Evolutionary conservation across 2,113 vertebrate species (phyloP).

Genomic region (Notiomystis cincta): DNA sequence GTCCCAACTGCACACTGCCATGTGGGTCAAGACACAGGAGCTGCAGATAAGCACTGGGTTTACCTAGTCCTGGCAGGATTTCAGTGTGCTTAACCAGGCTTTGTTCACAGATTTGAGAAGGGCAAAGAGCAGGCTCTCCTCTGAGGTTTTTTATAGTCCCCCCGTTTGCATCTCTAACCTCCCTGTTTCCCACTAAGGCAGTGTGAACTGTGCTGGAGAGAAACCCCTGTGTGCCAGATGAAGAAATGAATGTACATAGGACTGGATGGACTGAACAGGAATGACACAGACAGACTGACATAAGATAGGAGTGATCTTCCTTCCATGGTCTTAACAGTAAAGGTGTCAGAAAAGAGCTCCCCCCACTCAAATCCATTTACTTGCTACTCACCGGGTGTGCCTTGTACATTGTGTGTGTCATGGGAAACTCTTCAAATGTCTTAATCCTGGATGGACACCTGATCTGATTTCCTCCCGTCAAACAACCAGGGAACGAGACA

Average conservation of each 20-base stretch:
- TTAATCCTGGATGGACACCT: constrained; percentile 84
- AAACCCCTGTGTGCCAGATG: not conserved
- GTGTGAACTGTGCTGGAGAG: not conserved
- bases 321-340: not conserved
- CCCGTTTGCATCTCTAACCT: not conserved
- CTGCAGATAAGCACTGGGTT: not conserved
- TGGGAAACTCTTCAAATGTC: constrained; percentile 92
- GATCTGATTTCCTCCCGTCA: constrained; percentile 81
- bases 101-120: not conserved
- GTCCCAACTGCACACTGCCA: not conserved
- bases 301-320: not conserved
- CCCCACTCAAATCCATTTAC: not conserved
- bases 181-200: not conserved
- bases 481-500: constrained; percentile 86
- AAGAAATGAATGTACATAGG: not conserved
- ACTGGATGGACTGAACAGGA: constrained; percentile 10
- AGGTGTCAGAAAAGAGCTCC: not conserved
- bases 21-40: not conserved
- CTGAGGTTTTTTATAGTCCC: not conserved
- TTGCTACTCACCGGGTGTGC: constrained; percentile 79
- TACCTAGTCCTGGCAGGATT: not conserved
- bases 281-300: constrained; percentile 31
- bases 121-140: not conserved
- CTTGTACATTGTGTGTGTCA: constrained; percentile 84
- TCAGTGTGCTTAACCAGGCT: not conserved